Percentiles rank a stretch among this genome's conserved stretches.
These are phyloP conservation scores for Damaliscus lunatus DNA, from an alignment of 2,113 vertebrate genomes.

Conservation along the genomic window DNA sequence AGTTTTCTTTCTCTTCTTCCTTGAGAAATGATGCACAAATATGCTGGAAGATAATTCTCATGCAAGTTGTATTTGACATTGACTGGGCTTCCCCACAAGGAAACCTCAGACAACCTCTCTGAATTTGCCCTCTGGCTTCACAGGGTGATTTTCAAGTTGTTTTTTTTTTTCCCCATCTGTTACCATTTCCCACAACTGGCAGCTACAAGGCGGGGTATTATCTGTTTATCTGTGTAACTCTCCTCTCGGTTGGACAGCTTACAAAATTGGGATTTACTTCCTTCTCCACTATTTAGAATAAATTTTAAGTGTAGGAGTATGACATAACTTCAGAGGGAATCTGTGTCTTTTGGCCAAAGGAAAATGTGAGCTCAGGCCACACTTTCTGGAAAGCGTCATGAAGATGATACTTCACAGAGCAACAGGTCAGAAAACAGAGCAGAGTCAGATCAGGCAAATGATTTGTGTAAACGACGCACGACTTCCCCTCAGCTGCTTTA, in stretches of 20 bases:
- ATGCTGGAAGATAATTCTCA: background rate
- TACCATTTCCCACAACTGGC: background rate
- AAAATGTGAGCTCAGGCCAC: background rate
- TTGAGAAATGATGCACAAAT: background rate
- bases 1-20: background rate
- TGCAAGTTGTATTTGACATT: too few species aligned
- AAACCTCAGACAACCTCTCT: background rate
- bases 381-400: background rate
- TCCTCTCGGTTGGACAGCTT: background rate
- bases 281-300: background rate
- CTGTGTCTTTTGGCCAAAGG: background rate
- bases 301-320: background rate
- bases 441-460: background rate
- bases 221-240: background rate
- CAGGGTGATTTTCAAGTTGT: fast-evolving
- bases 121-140: background rate
- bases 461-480: too few species aligned
- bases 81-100: background rate
- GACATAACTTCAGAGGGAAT: background rate
- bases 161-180: background rate
- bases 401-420: background rate
- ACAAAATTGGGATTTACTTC: background rate
- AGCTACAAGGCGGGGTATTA: fast-evolving
- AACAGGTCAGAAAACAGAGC: background rate
- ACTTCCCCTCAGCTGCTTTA: background rate